Evolutionary conservation across 2,888 invertebrate genomes (phyloP), one percentile per base, ranked within the genome.

Genomic region (Dinocampus coccinellae): DNA sequence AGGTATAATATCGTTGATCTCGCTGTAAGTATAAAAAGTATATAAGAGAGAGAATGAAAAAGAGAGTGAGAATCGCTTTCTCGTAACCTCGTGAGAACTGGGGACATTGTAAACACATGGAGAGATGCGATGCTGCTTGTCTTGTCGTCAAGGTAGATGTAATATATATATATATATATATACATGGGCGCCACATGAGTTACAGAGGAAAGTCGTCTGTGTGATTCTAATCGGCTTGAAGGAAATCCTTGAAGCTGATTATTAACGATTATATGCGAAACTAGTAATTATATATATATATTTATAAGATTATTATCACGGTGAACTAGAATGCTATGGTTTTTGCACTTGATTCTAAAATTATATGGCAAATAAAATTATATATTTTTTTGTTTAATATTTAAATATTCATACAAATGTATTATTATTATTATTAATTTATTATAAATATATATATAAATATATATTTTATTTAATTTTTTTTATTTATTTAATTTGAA

Each of bases 11-110:
- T 47, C 47, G 16, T 47, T 47, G 47, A 47, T 47, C 47, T 47
- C 16, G 7, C 16, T 47, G 0, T 16, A 16, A 47, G 16, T 6
- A 47, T 47, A n/a, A 16, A 16, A 3, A 39, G n/a, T 4, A 39
- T 33, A 39, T 42, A 24, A 24, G 29, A 13, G 22, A 24, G 9
- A 57, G 20, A 16, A 39, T n/a, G 34, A 33, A 24, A 34, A 55
- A 33, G 22, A 55, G 66, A 34, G 62, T 69, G 74, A 73, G 75
- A 74, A 80, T 83, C 79, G 81, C 85, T 86, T 85, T 86, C 85
- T 84, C 83, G 84, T 79, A 82, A 82, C 83, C 84, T 82, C 85
- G 85, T 86, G 86, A 86, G 86, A 86, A 85, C 84, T 78, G 68
- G 72, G 70, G 75, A 73, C 74, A 75, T 33, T 34, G 53, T 64